A percentile compares a stretch with the other conserved stretches of the same genome.
Conservation (phyloP, 2,797 vertebrate species). For the Tiaroga cobitis region DNA sequence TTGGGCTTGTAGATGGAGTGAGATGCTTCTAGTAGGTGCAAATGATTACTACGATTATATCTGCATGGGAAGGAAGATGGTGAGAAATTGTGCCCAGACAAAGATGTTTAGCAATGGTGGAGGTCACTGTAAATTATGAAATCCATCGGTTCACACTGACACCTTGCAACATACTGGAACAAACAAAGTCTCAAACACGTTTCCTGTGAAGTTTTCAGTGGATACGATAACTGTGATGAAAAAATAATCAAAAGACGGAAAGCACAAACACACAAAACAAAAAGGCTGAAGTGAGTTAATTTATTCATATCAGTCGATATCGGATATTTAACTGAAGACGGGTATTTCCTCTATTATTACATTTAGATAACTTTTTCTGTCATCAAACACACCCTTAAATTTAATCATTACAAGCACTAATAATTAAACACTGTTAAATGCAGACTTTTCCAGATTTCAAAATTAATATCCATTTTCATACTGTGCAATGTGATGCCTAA, state of each 20-base stretch:
- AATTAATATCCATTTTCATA: not conserved
- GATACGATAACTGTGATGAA: slow-evolving; percentile 17
- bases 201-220: slow-evolving; percentile 26
- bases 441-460: not conserved
- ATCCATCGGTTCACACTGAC: not conserved
- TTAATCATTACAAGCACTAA: not conserved
- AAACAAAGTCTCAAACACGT: not conserved
- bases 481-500: not conserved
- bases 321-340: not conserved
- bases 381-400: not conserved
- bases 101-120: not conserved
- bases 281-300: not conserved
- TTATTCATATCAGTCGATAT: not conserved
- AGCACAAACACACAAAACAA: not conserved
- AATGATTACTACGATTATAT: not conserved
- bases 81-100: not conserved
- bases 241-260: not conserved
- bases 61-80: not conserved
- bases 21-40: not conserved
- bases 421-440: not conserved
- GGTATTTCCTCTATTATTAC: not conserved
- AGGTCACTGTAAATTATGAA: not conserved
- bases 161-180: slow-evolving; percentile 17
- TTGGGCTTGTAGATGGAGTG: not conserved
- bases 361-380: not conserved